phyloP scores from a whole-genome alignment of 2,113 vertebrate genomes.

The Ptyas mucosa region DNA sequence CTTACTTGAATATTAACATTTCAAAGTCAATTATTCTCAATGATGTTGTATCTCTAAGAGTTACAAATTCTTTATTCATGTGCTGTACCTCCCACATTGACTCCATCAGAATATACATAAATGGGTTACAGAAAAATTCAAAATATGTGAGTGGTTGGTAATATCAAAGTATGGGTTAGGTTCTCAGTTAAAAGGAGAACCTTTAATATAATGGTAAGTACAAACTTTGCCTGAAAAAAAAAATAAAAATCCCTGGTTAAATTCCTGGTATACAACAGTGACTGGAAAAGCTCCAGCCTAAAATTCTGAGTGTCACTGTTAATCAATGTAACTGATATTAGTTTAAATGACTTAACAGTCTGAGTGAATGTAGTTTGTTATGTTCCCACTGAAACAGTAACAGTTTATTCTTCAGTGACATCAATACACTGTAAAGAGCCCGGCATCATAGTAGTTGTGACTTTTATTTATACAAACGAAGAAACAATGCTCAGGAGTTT shows the following conservation, averaged over 20 bases:
- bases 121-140: neutral
- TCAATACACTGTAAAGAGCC: neutral
- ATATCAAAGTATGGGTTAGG: neutral
- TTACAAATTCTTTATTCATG: constrained; percentile 21
- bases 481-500: neutral
- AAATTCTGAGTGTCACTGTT: neutral
- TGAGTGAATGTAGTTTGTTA: neutral
- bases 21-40: constrained; percentile 40
- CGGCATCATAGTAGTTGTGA: neutral
- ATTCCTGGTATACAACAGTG: neutral
- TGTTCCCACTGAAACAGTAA: neutral
- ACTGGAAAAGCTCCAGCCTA: neutral
- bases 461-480: neutral
- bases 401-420: no score
- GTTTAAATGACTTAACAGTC: neutral
- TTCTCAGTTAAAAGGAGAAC: neutral
- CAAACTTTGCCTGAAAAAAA: neutral
- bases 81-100: constrained; percentile 33
- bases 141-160: neutral
- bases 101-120: constrained; percentile 24
- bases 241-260: neutral
- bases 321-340: neutral
- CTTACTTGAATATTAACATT: constrained; percentile 23
- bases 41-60: neutral
- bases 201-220: neutral